Percentiles rank a stretch among this genome's conserved stretches.
These are phyloP conservation scores for Arctocebus calabarensis DNA, from an alignment of 2,797 vertebrate species.

Conservation along the genomic window DNA sequence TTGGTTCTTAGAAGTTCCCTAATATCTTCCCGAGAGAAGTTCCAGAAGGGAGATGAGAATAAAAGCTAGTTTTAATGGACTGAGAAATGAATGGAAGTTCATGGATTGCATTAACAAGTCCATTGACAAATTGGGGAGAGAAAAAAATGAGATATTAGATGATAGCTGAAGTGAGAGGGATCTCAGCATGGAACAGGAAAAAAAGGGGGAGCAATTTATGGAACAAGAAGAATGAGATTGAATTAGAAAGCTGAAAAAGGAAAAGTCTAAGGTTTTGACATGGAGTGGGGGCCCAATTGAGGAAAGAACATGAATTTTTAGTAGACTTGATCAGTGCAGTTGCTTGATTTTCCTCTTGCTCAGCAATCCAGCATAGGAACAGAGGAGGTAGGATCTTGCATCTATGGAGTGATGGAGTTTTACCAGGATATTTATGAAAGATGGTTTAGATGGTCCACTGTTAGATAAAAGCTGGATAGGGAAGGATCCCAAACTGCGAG, in stretches of 20 bases:
- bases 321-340: not conserved
- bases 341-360: not conserved
- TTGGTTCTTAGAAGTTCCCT: not conserved
- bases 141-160: not conserved
- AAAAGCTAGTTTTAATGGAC: not conserved
- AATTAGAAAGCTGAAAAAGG: not conserved
- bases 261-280: not conserved
- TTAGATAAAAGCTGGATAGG: not conserved
- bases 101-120: not conserved
- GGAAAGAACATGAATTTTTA: not conserved
- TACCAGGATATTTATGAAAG: not conserved
- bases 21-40: not conserved
- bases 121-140: not conserved
- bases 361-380: not conserved
- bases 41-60: not conserved
- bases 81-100: not conserved
- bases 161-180: not conserved
- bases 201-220: not conserved
- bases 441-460: not conserved
- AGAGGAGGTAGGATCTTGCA: not conserved
- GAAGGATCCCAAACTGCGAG: not conserved
- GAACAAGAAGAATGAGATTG: not conserved
- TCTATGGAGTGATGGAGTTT: not conserved
- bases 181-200: not conserved
- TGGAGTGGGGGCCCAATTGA: not conserved